Base-by-base conservation (phyloP, 2,888 invertebrate species). In the Macaria liturata region DNA sequence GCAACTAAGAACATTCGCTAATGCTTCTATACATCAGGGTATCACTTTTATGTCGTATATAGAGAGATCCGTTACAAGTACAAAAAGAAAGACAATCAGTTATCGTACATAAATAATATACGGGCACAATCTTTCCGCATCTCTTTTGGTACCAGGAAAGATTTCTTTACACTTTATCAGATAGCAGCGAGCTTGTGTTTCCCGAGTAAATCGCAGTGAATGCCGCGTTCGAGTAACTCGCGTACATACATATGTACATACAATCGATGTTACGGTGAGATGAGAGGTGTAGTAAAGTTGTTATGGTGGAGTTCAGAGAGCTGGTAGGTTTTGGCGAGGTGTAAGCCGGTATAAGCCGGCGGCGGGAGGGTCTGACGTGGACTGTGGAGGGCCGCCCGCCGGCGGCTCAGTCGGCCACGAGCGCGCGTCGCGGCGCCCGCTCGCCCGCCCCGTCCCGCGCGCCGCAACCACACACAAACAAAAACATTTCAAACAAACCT, bases 391-490 rank as follows among this genome's bases (percentile, higher is more conserved):
- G 20, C 20, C 20, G 20, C 20, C 20, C 1, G 39, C 46, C 31
- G 2, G 32, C 20, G 34, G 48, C 48, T 57, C 66, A 65, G 66
- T 66, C 60, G 59, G 52, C 51, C 30, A 46, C 50, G 47, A 58
- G 37, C 58, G 57, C 64, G 60, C 60, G 59, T 48, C 57, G 57
- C 54, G 62, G 58, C 62, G 53, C 62, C 45, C 60, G 60, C 46
- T 44, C 39, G 50, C 50, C 40, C 34, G 37, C 32, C 47, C 51
- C 44, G 45, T 49, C 47, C 50, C 20, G 20, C 20, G 20, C 20
- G 20, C 20, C 20, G 20, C 46, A n/a, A 32, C 34, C 43, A 47
- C 45, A 40, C 52, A 52, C 20, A 44, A 51, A 56, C 53, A 20
- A 52, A 40, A 53, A 53, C 45, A 45, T 49, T 50, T n/a, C 9